phyloP scores from a whole-genome alignment of 2,888 invertebrate genomes.

The Morpho deidamia region DNA sequence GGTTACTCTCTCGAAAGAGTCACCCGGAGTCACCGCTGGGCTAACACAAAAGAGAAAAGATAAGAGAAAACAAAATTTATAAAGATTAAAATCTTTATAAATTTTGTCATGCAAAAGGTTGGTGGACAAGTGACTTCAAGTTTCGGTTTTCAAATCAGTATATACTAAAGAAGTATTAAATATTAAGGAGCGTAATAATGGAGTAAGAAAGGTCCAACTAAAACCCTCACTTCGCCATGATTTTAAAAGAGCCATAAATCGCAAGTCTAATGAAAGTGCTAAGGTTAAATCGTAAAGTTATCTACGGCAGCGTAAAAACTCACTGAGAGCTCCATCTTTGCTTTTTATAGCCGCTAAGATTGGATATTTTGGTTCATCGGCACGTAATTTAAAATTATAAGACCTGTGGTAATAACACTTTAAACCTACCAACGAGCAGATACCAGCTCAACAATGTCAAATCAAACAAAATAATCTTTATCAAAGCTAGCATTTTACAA shows the following conservation, averaged over 20 bases:
- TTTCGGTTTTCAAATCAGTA: too few species aligned
- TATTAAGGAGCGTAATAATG: not conserved
- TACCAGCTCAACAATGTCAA: too few species aligned
- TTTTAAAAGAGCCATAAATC: constrained; percentile 12
- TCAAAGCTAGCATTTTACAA: too few species aligned
- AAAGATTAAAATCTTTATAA: too few species aligned
- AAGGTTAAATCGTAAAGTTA: constrained; percentile 7
- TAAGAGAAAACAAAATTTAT: too few species aligned
- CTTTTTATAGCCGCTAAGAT: not conserved
- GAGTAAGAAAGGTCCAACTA: not conserved
- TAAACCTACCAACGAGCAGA: not conserved
- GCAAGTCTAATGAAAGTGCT: constrained; percentile 12
- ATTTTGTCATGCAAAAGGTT: too few species aligned
- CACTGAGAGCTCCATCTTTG: not conserved
- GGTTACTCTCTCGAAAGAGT: too few species aligned
- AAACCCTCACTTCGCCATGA: constrained; percentile 1
- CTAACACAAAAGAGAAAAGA: too few species aligned
- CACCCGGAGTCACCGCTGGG: too few species aligned
- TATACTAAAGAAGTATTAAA: not conserved
- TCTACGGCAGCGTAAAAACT: constrained; percentile 4
- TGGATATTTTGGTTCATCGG: not conserved
- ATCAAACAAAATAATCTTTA: too few species aligned
- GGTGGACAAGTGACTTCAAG: too few species aligned
- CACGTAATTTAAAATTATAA: not conserved
- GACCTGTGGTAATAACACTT: not conserved